A percentile compares a stretch with the other conserved stretches of the same genome.
These are phyloP conservation scores for Pterocles orientalis DNA, from an alignment of 2,113 vertebrate species.

Conservation along the genomic window DNA sequence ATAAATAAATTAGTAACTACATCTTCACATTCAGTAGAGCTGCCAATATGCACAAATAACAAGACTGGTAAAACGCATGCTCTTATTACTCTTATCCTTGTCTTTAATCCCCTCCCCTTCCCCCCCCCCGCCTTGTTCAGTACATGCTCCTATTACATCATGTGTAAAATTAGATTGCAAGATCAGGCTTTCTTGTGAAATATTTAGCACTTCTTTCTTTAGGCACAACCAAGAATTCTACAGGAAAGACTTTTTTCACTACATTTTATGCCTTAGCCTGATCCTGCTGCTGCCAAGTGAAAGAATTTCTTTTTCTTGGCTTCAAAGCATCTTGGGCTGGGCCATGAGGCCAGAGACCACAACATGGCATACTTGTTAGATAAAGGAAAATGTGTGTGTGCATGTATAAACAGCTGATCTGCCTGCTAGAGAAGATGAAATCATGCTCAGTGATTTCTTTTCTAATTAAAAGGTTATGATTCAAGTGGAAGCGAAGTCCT, in stretches of 20 bases:
- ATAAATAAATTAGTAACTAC: background rate
- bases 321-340: background rate
- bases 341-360: background rate
- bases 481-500: background rate
- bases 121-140: constrained; percentile 17
- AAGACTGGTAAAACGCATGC: background rate
- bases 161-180: constrained; percentile 47
- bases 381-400: constrained; percentile 12
- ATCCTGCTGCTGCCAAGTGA: background rate
- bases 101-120: constrained; percentile 22
- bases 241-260: constrained; percentile 22
- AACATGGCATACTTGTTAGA: constrained; percentile 22
- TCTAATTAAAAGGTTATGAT: background rate
- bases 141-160: constrained; percentile 34
- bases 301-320: constrained; percentile 15
- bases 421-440: background rate
- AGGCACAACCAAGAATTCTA: background rate
- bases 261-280: background rate
- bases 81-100: constrained; percentile 3
- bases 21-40: background rate
- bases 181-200: constrained; percentile 50
- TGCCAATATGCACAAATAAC: background rate
- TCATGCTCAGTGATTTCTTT: constrained; percentile 6
- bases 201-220: constrained; percentile 20
- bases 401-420: background rate